Conservation (phyloP, 2,888 invertebrate species). For the Trypoxylon attenuatum region DNA sequence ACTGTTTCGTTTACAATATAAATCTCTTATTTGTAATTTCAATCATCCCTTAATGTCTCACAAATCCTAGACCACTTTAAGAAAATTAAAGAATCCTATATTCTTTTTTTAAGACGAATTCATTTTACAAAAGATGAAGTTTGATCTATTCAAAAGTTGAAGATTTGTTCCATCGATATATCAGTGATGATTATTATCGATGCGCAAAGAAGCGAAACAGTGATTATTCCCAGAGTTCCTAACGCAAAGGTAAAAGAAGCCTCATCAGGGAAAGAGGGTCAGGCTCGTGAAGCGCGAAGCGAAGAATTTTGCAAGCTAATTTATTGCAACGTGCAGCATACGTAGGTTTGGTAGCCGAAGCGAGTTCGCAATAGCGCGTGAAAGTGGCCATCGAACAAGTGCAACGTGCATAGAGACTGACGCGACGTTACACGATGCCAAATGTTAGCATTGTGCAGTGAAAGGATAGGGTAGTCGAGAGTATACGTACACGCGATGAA, state of each 20-base stretch:
- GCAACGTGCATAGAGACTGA: conserved; percentile 18
- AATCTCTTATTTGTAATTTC: too few species aligned
- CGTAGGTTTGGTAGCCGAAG: background rate
- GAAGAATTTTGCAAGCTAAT: conserved; percentile 7
- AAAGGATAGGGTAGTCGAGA: conserved; percentile 35
- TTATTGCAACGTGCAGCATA: conserved; percentile 1
- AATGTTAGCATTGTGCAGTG: conserved; percentile 32
- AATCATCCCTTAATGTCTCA: too few species aligned
- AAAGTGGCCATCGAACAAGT: conserved; percentile 48
- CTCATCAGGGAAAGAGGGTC: conserved; percentile 12
- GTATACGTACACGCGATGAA: background rate
- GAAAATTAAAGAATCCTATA: too few species aligned
- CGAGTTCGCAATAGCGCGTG: conserved; percentile 53
- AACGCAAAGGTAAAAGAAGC: conserved; percentile 3
- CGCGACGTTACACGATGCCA: conserved; percentile 11
- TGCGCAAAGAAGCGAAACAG: background rate
- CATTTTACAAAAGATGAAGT: too few species aligned
- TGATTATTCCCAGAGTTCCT: background rate
- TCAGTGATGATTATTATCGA: background rate
- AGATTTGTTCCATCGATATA: background rate
- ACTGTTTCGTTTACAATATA: too few species aligned
- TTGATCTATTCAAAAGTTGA: too few species aligned
- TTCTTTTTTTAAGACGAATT: too few species aligned
- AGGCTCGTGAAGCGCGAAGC: conserved; percentile 1
- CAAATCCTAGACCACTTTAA: too few species aligned